Conservation (phyloP, 2,888 invertebrate genomes). For the Nephrotoma guestfalica region DNA sequence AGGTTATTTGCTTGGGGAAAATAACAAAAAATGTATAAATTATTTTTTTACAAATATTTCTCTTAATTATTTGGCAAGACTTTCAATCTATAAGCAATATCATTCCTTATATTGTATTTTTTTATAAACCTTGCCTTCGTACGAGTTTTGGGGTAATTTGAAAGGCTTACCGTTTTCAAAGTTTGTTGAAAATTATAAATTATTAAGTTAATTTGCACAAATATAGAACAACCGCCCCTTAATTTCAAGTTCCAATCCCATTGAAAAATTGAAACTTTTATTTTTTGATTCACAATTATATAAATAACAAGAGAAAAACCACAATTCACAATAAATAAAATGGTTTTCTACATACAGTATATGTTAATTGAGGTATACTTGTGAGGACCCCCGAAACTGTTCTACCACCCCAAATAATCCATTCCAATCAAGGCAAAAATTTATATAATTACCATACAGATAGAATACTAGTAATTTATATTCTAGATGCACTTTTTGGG, state of each 20-base stretch:
- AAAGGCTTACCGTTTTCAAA: not conserved
- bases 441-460: not conserved
- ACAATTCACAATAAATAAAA: not conserved
- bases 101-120: no score
- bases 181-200: no score
- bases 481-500: not conserved
- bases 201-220: not conserved
- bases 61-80: no score
- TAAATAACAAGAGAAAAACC: not conserved
- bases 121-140: no score
- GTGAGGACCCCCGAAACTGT: not conserved
- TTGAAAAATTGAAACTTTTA: not conserved
- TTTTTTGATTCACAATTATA: not conserved
- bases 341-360: not conserved
- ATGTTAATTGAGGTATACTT: not conserved
- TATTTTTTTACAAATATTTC: no score
- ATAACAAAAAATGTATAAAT: no score
- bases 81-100: no score
- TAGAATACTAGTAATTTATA: not conserved
- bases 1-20: no score
- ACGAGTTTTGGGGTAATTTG: no score
- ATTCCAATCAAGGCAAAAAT: not conserved
- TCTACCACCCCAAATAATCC: not conserved
- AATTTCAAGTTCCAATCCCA: not conserved
- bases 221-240: not conserved